These are phyloP conservation scores for Anoplolepis gracilipes DNA, from an alignment of 1,140 invertebrate species.

Conservation along the genomic window DNA sequence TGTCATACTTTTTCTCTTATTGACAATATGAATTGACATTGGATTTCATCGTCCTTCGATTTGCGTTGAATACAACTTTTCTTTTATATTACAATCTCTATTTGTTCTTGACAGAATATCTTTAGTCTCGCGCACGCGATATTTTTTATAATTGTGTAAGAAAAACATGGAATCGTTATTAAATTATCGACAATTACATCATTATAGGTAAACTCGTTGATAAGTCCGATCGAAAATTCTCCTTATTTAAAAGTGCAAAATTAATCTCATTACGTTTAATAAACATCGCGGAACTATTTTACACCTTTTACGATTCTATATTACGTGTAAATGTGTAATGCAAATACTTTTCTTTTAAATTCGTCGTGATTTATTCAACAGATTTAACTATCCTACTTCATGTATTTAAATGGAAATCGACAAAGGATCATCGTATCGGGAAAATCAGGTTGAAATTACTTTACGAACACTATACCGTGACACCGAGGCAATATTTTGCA, in stretches of 20 bases:
- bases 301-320: neutral
- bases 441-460: slow-evolving; percentile 4
- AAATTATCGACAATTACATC: neutral
- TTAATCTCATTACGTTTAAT: neutral
- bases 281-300: neutral
- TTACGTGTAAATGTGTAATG: neutral
- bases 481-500: slow-evolving; percentile 45
- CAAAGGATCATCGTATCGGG: slow-evolving; percentile 16
- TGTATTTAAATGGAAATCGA: slow-evolving; percentile 32
- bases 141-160: neutral
- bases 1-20: neutral
- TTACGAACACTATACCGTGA: neutral
- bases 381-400: slow-evolving; percentile 25
- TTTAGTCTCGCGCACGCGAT: neutral
- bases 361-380: neutral
- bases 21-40: neutral
- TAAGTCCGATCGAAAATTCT: too few species aligned
- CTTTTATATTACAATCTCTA: neutral
- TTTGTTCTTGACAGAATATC: neutral
- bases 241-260: neutral
- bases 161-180: neutral
- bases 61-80: slow-evolving; percentile 1
- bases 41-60: neutral
- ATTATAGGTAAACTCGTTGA: neutral
- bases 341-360: neutral